Conservation (phyloP, 1,140 invertebrate genomes). For the Mactra quadrangularis region DNA sequence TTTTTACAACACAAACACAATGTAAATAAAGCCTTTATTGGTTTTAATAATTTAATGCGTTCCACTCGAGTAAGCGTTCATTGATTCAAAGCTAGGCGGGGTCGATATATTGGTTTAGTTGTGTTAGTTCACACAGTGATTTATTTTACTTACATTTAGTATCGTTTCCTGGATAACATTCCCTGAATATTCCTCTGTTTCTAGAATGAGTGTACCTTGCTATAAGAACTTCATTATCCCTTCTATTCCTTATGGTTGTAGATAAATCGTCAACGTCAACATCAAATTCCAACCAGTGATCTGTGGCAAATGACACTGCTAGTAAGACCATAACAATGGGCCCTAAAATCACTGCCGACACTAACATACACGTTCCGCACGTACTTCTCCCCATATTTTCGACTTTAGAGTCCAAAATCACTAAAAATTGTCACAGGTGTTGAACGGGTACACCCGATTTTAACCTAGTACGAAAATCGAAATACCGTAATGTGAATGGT, state of each 20-base stretch:
- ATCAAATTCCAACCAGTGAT: conserved; percentile 78
- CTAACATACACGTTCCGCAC: conserved; percentile 72
- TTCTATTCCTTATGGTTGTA: too few species aligned
- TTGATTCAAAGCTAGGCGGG: conserved; percentile 15
- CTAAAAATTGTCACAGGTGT: conserved; percentile 43
- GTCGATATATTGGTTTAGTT: neutral
- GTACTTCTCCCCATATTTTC: conserved; percentile 64
- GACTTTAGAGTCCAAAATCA: neutral
- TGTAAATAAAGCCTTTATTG: too few species aligned
- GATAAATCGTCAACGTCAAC: conserved; percentile 66
- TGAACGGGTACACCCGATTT: conserved; percentile 2
- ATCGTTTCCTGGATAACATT: conserved; percentile 79
- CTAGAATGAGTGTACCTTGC: conserved; percentile 70
- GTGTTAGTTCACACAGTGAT: too few species aligned
- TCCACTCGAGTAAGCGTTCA: conserved; percentile 7
- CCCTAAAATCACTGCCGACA: conserved; percentile 74
- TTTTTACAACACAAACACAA: neutral
- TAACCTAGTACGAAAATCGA: conserved; percentile 30
- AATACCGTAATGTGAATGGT: neutral
- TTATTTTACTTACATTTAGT: conserved; percentile 73
- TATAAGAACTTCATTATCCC: neutral
- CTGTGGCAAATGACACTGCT: conserved; percentile 79
- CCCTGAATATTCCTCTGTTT: conserved; percentile 76
- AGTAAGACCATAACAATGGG: conserved; percentile 74
- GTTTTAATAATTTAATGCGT: too few species aligned